Base-by-base conservation (phyloP, 37 sponge, comb jelly and placozoan species). In the Ianthella basta region DNA sequence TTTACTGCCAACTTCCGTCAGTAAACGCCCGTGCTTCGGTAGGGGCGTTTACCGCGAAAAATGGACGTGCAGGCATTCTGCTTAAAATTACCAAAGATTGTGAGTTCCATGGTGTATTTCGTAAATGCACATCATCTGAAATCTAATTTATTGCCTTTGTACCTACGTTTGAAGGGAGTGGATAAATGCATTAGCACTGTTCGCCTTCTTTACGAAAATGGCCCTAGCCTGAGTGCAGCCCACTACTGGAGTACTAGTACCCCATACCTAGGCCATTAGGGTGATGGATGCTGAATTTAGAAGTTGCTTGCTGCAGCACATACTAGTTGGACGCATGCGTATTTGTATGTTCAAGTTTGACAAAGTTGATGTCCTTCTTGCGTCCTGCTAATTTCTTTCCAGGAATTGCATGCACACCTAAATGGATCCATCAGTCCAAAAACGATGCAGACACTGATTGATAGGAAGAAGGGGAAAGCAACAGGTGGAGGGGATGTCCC, bases 381-480 rank as follows among this genome's bases (percentile, higher is more conserved):
- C n/a, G n/a, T n/a, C n/a, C n/a, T n/a, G 23, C 56, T 55, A 0
- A 59, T 40, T 40, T 37, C 34, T 4, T 32, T 75, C 23, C 30
- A 91, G 90, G 95, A 95, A 50, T 79, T 95, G 27, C 95, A 95
- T 82, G 95, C 95, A 16, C 95, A 95, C 64, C 72, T 95, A 36
- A 91, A 95, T 92, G 95, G 95, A 19, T 95, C 95, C 32, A 95
- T 95, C 27, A 91, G 95, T 57, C 23, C 59, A 53, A 21, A 59
- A 10, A 92, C 92, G 18, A 92, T 95, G 83, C n/a, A 74, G 34
- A 95, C 84, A 57, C 79, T 95, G 66, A 82, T 92, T 54, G 50
- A 82, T 37, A 82, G 69, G 34, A 25, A 87, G 36, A 56, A 59
- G n/a, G 60, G 57, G 18, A 10, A 61, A 39, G 16, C 40, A 33